Conservation (phyloP, 1,140 invertebrate genomes). For the Hydropsyche tenuis region DNA sequence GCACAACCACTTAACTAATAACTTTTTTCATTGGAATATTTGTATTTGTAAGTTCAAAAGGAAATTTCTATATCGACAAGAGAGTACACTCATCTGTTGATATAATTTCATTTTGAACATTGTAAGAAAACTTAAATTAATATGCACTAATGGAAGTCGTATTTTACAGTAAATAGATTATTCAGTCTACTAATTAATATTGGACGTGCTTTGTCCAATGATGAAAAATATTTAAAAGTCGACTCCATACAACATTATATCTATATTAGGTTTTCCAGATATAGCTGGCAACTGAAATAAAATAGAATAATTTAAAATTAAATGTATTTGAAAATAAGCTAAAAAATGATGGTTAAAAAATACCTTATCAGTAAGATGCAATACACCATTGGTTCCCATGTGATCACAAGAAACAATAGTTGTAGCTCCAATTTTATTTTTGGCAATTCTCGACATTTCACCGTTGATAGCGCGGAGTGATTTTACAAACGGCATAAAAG, state of each 20-base stretch:
- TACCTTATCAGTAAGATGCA: conserved; percentile 41
- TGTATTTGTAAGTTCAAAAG: too few relatives aligned
- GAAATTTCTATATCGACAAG: too few relatives aligned
- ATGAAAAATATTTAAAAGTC: not conserved
- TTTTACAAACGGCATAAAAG: conserved; percentile 31
- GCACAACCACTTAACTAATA: too few relatives aligned
- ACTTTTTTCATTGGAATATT: too few relatives aligned
- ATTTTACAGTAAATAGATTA: too few relatives aligned
- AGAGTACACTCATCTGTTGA: too few relatives aligned
- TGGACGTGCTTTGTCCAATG: too few relatives aligned
- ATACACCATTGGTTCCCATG: conserved; percentile 40
- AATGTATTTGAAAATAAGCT: not conserved
- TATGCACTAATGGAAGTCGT: too few relatives aligned
- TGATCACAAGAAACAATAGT: conserved; percentile 33
- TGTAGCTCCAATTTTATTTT: conserved; percentile 36
- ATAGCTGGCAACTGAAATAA: not conserved
- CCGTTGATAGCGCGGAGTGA: conserved; percentile 8
- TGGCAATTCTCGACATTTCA: not conserved
- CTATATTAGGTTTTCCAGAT: conserved; percentile 29
- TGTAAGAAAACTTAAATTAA: too few relatives aligned
- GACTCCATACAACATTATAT: conserved; percentile 39
- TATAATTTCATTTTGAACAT: too few relatives aligned
- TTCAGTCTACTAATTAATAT: not conserved
- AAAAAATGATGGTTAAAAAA: not conserved
- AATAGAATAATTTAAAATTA: conserved; percentile 29